phyloP scores from a whole-genome alignment of 2,888 invertebrate genomes.

The Drosophila infuscata region DNA sequence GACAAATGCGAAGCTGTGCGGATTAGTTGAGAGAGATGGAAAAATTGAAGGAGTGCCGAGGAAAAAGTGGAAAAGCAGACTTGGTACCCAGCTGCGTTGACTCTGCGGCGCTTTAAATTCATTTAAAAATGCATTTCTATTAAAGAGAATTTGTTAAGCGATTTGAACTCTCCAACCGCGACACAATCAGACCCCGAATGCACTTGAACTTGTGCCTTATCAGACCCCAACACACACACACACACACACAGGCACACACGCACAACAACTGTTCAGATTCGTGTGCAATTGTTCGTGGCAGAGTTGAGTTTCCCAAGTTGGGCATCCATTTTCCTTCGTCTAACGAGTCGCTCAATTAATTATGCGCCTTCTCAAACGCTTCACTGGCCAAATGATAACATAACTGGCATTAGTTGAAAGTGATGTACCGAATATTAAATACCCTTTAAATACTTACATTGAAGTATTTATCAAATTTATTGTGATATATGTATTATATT shows the following conservation, averaged over 20 bases:
- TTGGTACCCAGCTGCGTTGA: conserved; percentile 46
- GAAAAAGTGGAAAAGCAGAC: background rate
- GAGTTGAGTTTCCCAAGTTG: conserved; percentile 35
- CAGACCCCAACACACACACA: conserved; percentile 20
- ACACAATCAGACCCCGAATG: conserved; percentile 29
- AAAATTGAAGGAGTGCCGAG: conserved; percentile 15
- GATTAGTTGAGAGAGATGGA: conserved; percentile 46
- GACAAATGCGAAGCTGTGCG: conserved; percentile 59
- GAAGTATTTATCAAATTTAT: background rate
- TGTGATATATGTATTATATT: background rate
- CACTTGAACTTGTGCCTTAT: conserved; percentile 66
- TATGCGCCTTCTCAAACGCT: conserved; percentile 61
- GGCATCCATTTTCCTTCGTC: conserved; percentile 32
- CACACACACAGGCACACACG: conserved; percentile 6
- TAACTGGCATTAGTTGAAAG: background rate
- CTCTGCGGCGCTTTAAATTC: conserved; percentile 47
- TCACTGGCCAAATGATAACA: conserved; percentile 54
- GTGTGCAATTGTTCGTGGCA: conserved; percentile 45
- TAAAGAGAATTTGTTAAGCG: conserved; percentile 55
- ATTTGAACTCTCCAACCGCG: conserved; percentile 44
- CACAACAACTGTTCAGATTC: conserved; percentile 52
- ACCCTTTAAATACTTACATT: conserved; percentile 6
- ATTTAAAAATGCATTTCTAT: conserved; percentile 58
- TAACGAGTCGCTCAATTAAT: conserved; percentile 57
- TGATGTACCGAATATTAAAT: background rate